Evolutionary conservation across 2,797 vertebrate genomes (phyloP).

Genomic region (Ciconia nigra): DNA sequence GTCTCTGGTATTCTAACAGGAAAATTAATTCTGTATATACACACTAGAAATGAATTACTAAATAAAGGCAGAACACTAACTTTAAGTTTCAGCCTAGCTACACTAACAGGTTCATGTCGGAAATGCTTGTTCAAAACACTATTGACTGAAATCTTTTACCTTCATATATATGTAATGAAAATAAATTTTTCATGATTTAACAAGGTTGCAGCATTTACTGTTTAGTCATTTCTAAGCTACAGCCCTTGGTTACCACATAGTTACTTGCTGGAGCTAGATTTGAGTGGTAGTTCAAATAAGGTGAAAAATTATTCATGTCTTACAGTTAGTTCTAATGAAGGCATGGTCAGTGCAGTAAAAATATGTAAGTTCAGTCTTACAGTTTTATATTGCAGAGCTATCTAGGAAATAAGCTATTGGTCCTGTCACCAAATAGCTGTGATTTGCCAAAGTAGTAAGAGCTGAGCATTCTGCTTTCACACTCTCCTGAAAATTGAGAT

Average conservation of each 20-base stretch:
- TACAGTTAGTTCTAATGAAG: background rate
- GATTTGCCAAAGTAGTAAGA: background rate
- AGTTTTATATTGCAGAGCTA: background rate
- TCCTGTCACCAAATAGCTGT: background rate
- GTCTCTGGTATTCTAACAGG: constrained; percentile 61
- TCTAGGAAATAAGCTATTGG: background rate
- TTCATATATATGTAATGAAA: constrained; percentile 75
- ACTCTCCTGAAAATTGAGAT: background rate
- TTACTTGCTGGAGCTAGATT: background rate
- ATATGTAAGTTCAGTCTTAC: fast-evolving
- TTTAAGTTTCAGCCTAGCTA: constrained; percentile 67
- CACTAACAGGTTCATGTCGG: constrained; percentile 64
- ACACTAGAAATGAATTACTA: constrained; percentile 57
- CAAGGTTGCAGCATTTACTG: constrained; percentile 46
- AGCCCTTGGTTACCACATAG: background rate
- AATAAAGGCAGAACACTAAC: constrained; percentile 75
- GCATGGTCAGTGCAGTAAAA: background rate
- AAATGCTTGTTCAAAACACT: constrained; percentile 74
- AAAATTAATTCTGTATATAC: constrained; percentile 71
- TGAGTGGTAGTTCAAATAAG: background rate
- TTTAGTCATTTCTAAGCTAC: constrained; percentile 3
- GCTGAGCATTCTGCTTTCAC: background rate
- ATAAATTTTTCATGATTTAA: constrained; percentile 79
- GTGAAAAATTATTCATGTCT: background rate
- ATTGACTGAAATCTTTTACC: constrained; percentile 74